Conservation (phyloP, 2,888 invertebrate species). For the Ceriagrion tenellum region DNA sequence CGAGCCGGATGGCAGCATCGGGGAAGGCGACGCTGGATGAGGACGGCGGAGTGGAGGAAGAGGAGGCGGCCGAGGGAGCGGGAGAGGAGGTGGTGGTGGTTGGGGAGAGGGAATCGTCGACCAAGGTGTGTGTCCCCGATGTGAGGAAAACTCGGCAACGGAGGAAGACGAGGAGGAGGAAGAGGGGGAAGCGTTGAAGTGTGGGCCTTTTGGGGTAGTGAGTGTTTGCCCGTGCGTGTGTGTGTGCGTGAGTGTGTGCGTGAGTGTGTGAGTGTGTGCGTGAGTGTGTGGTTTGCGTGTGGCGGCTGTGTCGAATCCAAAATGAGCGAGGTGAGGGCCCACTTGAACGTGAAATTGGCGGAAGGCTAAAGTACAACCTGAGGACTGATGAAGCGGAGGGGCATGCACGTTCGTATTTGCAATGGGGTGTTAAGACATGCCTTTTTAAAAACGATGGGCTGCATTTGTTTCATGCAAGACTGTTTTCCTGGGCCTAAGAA, state of each 20-base stretch:
- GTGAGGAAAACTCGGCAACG: conserved; percentile 48
- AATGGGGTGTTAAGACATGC: neutral
- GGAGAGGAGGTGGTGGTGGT: neutral
- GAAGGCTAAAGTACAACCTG: neutral
- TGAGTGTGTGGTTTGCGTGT: neutral
- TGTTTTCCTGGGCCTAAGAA: neutral
- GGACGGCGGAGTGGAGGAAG: neutral
- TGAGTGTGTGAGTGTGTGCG: neutral
- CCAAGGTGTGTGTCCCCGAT: conserved; percentile 25
- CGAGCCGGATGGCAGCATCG: neutral
- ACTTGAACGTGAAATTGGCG: neutral
- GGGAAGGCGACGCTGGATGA: neutral
- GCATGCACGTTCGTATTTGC: neutral
- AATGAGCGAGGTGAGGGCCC: neutral
- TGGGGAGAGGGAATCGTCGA: conserved; percentile 1
- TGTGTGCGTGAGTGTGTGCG: neutral
- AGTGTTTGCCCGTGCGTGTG: neutral
- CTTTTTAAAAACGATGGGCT: neutral
- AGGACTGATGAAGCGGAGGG: neutral
- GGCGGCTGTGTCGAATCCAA: conserved; percentile 10
- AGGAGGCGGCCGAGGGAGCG: neutral
- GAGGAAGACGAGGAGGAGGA: conserved; percentile 40
- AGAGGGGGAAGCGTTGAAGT: conserved; percentile 32
- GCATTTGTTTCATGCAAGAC: neutral
- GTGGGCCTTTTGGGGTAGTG: neutral